These are phyloP conservation scores for Fringilla coelebs DNA, from an alignment of 2,797 vertebrate genomes.

Conservation along the genomic window DNA sequence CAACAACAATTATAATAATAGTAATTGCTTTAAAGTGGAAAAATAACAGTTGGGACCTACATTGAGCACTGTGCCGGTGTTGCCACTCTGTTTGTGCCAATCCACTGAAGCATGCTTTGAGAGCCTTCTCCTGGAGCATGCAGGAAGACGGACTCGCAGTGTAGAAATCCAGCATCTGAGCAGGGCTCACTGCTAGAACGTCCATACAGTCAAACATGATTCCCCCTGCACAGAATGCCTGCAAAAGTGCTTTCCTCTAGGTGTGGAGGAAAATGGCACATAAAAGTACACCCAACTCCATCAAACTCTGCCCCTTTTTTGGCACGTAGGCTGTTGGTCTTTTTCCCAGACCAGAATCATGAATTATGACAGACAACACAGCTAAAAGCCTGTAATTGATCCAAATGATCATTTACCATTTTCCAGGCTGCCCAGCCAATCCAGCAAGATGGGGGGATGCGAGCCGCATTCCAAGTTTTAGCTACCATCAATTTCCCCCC, in stretches of 20 bases:
- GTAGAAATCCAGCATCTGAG: constrained; percentile 89
- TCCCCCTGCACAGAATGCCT: constrained; percentile 77
- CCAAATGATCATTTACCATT: constrained; percentile 85
- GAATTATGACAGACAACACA: constrained; percentile 87
- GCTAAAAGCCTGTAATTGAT: constrained; percentile 83
- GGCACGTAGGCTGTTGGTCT: constrained; percentile 85
- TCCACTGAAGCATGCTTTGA: constrained; percentile 90
- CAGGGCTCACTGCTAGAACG: constrained; percentile 87
- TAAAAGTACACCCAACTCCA: constrained; percentile 92
- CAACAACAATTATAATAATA: not conserved
- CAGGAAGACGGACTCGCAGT: constrained; percentile 90
- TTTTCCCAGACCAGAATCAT: constrained; percentile 90
- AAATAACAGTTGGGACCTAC: constrained; percentile 84
- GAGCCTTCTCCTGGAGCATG: constrained; percentile 92
- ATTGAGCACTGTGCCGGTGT: constrained; percentile 90
- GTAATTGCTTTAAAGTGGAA: constrained; percentile 55
- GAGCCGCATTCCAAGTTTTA: constrained; percentile 71
- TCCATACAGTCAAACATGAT: constrained; percentile 97
- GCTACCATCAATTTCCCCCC: constrained; percentile 42
- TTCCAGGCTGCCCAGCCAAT: constrained; percentile 79
- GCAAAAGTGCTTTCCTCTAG: constrained; percentile 80
- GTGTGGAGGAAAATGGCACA: constrained; percentile 81
- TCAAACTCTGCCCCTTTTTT: constrained; percentile 91
- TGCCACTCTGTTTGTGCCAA: constrained; percentile 91
- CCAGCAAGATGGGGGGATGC: constrained; percentile 76